Percentiles rank a stretch among this genome's conserved stretches.
Evolutionary conservation across 2,113 vertebrate species (phyloP).

Genomic region (Thamnaconus septentrionalis): DNA sequence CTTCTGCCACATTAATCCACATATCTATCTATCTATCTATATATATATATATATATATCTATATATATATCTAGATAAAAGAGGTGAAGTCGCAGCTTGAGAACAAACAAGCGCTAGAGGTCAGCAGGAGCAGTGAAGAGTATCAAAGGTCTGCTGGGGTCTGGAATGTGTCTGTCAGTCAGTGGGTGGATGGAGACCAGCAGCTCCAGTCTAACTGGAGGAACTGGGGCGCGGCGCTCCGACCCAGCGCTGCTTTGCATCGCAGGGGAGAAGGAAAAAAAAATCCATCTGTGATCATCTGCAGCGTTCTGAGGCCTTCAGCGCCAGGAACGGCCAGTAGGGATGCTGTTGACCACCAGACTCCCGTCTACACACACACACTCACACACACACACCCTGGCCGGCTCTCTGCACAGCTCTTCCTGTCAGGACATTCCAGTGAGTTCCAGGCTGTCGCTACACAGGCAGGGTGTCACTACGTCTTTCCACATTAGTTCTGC

Average conservation of each 20-base stretch:
- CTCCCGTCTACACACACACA: background rate
- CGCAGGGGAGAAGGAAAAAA: background rate
- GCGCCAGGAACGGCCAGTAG: constrained; percentile 49
- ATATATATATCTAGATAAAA: no score
- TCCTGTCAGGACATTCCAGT: background rate
- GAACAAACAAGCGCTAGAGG: constrained; percentile 1
- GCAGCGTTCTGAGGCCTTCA: background rate
- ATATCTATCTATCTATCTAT: no score
- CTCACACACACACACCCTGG: no score
- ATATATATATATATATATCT: no score
- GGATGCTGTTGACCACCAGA: constrained; percentile 60
- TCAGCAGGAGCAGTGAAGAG: constrained; percentile 13
- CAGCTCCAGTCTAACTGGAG: constrained; percentile 37
- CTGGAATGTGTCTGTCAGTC: constrained; percentile 13
- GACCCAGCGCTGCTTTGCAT: constrained; percentile 30
- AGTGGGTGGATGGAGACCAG: constrained; percentile 30
- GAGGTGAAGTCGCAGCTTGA: background rate
- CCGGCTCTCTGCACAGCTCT: background rate
- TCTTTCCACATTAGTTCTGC: no score
- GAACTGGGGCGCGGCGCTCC: constrained; percentile 55
- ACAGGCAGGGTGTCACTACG: no score
- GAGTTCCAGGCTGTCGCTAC: no score
- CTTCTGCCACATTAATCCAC: no score
- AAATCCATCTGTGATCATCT: constrained; percentile 27
- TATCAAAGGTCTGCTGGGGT: no score